phyloP scores from a whole-genome alignment of 1,140 invertebrate species.

The Drosophila pseudoananassae region DNA sequence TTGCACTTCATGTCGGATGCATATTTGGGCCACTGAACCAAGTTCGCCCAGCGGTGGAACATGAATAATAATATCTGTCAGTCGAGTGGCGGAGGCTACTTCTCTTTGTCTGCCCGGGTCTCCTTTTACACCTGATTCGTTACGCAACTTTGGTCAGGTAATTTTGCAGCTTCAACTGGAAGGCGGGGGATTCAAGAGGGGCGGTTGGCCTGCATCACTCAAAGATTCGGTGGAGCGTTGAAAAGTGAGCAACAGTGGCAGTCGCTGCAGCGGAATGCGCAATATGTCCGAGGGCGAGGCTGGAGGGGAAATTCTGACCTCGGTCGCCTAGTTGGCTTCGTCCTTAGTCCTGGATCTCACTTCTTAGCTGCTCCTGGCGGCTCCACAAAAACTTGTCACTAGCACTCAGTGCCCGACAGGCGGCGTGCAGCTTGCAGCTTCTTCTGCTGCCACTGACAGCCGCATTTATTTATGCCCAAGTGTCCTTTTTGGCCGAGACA shows the following conservation, averaged over 20 bases:
- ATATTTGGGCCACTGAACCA: conserved; percentile 2
- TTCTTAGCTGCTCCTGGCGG: conserved; percentile 20
- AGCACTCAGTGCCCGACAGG: conserved; percentile 64
- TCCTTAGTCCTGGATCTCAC: conserved; percentile 6
- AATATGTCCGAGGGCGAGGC: conserved; percentile 41
- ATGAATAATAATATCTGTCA: conserved; percentile 78
- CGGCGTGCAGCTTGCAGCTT: conserved; percentile 55
- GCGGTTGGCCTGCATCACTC: conserved; percentile 19
- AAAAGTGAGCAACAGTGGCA: conserved; percentile 60
- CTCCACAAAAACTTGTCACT: conserved; percentile 64
- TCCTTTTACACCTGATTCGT: conserved; percentile 66
- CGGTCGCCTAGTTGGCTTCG: neutral
- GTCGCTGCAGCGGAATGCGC: conserved; percentile 45
- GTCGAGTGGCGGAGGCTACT: conserved; percentile 36
- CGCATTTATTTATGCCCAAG: conserved; percentile 65
- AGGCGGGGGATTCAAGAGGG: neutral
- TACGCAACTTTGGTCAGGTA: conserved; percentile 71
- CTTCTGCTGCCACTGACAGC: conserved; percentile 58
- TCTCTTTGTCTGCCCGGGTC: conserved; percentile 47
- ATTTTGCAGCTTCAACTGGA: conserved; percentile 33
- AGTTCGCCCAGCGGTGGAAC: conserved; percentile 9
- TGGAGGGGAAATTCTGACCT: conserved; percentile 64
- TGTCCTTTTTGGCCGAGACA: conserved; percentile 22
- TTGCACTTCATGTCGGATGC: conserved; percentile 7
- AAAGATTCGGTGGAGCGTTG: conserved; percentile 45